Percentiles rank a stretch among this genome's conserved stretches.
Conservation (phyloP, 2,888 invertebrate species). For the Camponotus fellah region DNA sequence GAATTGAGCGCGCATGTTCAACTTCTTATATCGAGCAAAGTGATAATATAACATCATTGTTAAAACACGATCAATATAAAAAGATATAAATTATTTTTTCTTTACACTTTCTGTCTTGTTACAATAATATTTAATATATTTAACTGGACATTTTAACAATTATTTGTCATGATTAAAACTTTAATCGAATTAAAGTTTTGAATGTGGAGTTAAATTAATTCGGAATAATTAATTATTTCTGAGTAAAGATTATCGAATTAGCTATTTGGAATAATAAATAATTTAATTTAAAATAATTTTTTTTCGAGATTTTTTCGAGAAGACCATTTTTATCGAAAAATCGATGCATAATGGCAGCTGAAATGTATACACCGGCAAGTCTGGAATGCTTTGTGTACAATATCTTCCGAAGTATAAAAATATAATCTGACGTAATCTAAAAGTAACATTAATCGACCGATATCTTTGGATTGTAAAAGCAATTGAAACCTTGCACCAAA, state of each 20-base stretch:
- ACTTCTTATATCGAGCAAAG: background rate
- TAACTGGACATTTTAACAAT: background rate
- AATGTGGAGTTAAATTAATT: background rate
- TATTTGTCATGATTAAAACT: background rate
- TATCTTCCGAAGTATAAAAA: background rate
- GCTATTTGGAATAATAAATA: background rate
- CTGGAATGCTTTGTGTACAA: background rate
- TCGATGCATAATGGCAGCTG: background rate
- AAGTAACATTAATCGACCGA: conserved; percentile 11
- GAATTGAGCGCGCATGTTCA: conserved; percentile 19
- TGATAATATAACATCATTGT: background rate
- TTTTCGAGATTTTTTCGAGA: background rate
- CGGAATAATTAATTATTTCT: background rate
- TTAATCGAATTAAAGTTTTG: background rate
- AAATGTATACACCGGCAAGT: background rate
- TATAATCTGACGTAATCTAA: conserved; percentile 15
- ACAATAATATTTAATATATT: conserved; percentile 3
- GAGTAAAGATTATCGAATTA: background rate
- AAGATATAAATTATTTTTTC: conserved; percentile 25
- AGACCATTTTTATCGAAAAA: background rate
- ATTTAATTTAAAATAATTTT: background rate
- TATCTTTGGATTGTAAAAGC: background rate
- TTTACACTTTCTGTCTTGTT: background rate
- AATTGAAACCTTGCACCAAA: background rate
- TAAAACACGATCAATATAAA: conserved; percentile 11